Evolutionary conservation across 2,888 invertebrate genomes (phyloP).

Genomic region (Acleris laterana): DNA sequence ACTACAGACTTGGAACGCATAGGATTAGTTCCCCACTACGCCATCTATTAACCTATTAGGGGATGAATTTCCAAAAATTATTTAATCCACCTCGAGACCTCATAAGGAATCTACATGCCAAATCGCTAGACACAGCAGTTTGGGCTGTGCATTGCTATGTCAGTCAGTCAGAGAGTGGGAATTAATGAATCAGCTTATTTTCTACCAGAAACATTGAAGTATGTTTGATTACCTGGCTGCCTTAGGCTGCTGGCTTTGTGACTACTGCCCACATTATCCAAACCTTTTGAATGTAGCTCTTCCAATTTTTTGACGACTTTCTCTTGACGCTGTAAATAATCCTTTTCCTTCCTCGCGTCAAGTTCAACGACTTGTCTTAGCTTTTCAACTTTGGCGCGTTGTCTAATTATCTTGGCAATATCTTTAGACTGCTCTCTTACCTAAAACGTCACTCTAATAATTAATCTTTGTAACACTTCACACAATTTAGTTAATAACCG

Average conservation of each 20-base stretch:
- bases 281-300: conserved; percentile 62
- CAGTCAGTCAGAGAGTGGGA: no score
- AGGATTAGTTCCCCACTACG: no score
- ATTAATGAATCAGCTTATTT: no score
- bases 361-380: conserved; percentile 61
- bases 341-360: conserved; percentile 65
- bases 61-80: no score
- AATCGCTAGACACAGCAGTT: no score
- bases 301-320: conserved; percentile 70
- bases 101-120: no score
- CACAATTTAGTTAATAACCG: conserved; percentile 7
- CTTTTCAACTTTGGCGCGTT: conserved; percentile 73
- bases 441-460: conserved; percentile 56
- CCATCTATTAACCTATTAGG: no score
- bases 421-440: conserved; percentile 82
- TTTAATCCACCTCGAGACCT: no score
- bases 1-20: no score
- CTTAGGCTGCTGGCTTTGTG: conserved; percentile 63
- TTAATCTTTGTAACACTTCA: conserved; percentile 36
- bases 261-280: conserved; percentile 67
- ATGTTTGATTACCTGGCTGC: conserved; percentile 50
- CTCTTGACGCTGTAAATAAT: conserved; percentile 69
- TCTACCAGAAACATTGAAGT: neutral
- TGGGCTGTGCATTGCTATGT: no score
- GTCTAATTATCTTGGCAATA: conserved; percentile 76